phyloP scores from a whole-genome alignment of 2,113 vertebrate genomes.

The Thalassarche chlororhynchos region DNA sequence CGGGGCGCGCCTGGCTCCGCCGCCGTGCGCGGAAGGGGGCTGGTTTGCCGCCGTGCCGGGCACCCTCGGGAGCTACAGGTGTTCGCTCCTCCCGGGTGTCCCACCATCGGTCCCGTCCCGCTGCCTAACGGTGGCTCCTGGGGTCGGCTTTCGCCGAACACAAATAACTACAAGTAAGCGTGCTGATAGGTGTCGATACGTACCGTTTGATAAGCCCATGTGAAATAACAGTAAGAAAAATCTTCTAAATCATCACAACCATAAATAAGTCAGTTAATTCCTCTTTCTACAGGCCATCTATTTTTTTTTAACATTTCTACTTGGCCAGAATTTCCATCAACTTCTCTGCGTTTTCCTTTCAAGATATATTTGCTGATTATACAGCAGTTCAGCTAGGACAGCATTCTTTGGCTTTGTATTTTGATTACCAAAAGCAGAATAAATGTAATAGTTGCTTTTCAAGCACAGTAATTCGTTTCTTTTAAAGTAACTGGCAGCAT shows the following conservation, averaged over 20 bases:
- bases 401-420: background rate
- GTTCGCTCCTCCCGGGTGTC: background rate
- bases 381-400: background rate
- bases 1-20: background rate
- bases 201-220: rapidly evolving
- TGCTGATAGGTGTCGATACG: background rate
- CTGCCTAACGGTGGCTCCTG: rapidly evolving
- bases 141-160: background rate
- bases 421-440: background rate
- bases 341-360: background rate
- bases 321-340: background rate
- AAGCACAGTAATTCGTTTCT: background rate
- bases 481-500: background rate
- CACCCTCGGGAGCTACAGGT: background rate
- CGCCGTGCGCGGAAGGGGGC: background rate
- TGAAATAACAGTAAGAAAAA: rapidly evolving
- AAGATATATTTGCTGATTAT: background rate
- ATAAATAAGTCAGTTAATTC: rapidly evolving
- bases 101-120: background rate
- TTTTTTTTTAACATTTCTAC: background rate
- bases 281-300: rapidly evolving
- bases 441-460: background rate
- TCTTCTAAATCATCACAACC: rapidly evolving
- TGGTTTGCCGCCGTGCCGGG: background rate
- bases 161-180: rapidly evolving